Evolutionary conservation across 2,888 invertebrate species (phyloP).

Genomic region (Caenorhabditis japonica): DNA sequence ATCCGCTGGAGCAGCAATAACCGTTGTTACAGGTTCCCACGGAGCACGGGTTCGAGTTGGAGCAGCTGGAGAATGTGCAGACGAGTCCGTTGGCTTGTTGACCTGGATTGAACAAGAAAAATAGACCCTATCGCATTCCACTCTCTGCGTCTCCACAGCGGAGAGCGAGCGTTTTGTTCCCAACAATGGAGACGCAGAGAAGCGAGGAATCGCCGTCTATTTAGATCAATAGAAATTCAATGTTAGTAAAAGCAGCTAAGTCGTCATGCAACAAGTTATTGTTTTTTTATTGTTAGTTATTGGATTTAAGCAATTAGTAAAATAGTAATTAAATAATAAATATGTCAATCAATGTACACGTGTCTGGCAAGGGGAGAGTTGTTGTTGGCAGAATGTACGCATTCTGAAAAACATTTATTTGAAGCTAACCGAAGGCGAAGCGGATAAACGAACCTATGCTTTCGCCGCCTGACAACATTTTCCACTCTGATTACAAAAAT

Average conservation of each 20-base stretch:
- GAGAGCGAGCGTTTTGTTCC: too few species aligned
- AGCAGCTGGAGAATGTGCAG: slow-evolving; percentile 75
- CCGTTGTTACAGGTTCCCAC: slow-evolving; percentile 76
- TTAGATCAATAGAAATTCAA: too few species aligned
- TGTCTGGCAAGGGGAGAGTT: slow-evolving; percentile 30
- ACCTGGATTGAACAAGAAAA: slow-evolving; percentile 39
- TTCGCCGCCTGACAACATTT: slow-evolving; percentile 56
- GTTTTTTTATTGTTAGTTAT: slow-evolving; percentile 40
- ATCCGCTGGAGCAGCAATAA: slow-evolving; percentile 72
- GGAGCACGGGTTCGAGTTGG: slow-evolving; percentile 72
- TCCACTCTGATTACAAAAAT: slow-evolving; percentile 66
- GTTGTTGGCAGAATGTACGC: not conserved
- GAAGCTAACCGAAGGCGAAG: too few species aligned
- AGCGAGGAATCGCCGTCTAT: too few species aligned
- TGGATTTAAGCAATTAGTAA: too few species aligned
- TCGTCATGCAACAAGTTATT: slow-evolving; percentile 33
- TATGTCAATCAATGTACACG: slow-evolving; percentile 36
- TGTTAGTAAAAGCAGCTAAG: slow-evolving; percentile 6
- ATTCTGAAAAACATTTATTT: slow-evolving; percentile 22
- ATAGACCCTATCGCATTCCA: too few species aligned
- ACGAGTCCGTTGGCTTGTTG: slow-evolving; percentile 67
- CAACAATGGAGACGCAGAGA: slow-evolving; percentile 1
- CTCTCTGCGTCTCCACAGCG: too few species aligned
- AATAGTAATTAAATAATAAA: too few species aligned
- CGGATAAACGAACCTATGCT: too few species aligned